phyloP scores from a whole-genome alignment of 1,140 invertebrate species.

The Aporrectodea caliginosa region DNA sequence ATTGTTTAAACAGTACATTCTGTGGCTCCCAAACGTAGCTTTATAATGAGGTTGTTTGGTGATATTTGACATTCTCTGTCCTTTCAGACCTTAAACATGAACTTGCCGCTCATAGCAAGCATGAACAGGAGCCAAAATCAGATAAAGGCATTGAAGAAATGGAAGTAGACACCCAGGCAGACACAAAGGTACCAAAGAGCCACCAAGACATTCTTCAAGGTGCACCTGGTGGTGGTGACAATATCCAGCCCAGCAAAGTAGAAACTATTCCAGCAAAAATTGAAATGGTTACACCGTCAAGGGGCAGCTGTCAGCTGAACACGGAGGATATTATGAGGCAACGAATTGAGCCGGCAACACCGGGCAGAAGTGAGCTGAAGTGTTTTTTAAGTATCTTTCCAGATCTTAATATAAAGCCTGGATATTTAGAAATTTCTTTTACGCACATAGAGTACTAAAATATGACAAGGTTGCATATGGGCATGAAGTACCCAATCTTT shows the following conservation, averaged over 20 bases:
- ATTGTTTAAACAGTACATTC: too few species aligned
- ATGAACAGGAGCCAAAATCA: background rate
- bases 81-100: background rate
- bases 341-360: background rate
- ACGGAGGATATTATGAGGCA: background rate
- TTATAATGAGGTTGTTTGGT: too few species aligned
- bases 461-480: too few species aligned
- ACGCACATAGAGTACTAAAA: too few species aligned
- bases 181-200: background rate
- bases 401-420: too few species aligned
- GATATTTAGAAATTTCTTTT: too few species aligned
- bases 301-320: background rate
- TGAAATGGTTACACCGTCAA: too few species aligned
- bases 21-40: too few species aligned
- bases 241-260: background rate
- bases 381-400: too few species aligned
- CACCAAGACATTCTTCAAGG: background rate
- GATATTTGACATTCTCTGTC: too few species aligned
- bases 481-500: too few species aligned
- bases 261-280: background rate
- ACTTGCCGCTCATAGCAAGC: background rate
- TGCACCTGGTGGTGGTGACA: background rate
- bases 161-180: background rate
- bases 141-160: background rate
- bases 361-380: background rate